Evolutionary conservation across 2,888 invertebrate genomes (phyloP).

Genomic region (Leptarthrus brevirostris): DNA sequence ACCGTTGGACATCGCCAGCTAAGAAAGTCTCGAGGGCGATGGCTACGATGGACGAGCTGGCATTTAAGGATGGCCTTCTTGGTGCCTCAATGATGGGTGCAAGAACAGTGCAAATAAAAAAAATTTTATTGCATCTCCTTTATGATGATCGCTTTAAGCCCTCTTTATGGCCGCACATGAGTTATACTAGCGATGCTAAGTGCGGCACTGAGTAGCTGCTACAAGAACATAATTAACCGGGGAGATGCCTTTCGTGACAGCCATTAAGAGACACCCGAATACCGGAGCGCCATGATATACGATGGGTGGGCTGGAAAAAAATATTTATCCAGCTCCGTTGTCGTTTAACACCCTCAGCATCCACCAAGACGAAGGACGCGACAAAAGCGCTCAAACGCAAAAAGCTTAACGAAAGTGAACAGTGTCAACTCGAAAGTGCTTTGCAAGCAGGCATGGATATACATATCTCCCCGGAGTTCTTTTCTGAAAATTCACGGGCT

Average conservation of each 20-base stretch:
- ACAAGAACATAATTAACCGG: constrained; percentile 56
- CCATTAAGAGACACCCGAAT: constrained; percentile 48
- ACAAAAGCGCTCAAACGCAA: constrained; percentile 26
- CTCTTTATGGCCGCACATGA: constrained; percentile 64
- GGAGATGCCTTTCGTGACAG: constrained; percentile 53
- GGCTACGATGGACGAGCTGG: neutral
- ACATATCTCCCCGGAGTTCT: constrained; percentile 9
- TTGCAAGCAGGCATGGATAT: constrained; percentile 4
- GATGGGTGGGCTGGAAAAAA: neutral
- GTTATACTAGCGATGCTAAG: constrained; percentile 63
- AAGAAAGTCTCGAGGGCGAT: neutral
- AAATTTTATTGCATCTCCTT: constrained; percentile 64
- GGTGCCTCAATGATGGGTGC: constrained; percentile 35
- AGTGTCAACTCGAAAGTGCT: constrained; percentile 44
- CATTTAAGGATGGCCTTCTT: constrained; percentile 4
- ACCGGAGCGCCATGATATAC: constrained; percentile 17
- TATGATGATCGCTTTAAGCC: constrained; percentile 68
- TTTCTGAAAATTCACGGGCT: constrained; percentile 29
- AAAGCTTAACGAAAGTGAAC: constrained; percentile 39
- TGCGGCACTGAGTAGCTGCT: constrained; percentile 27
- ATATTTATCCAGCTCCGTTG: constrained; percentile 6
- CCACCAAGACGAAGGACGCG: neutral
- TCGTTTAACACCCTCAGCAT: neutral
- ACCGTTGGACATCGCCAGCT: neutral
- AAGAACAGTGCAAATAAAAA: constrained; percentile 32